Conservation (phyloP, 2,888 invertebrate genomes). For the Onthophagus sagittarius region DNA sequence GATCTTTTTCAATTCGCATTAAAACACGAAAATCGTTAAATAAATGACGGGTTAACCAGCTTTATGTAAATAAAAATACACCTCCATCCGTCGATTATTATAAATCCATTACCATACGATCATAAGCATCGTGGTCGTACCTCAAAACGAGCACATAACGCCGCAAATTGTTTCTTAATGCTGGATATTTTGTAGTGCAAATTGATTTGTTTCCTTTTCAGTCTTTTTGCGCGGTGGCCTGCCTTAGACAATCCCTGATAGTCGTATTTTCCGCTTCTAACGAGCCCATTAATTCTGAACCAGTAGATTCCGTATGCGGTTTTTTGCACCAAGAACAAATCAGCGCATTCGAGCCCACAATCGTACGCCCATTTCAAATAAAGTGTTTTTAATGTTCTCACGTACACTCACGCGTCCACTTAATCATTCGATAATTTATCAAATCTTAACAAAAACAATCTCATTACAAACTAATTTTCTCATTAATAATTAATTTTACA, state of each 20-base stretch:
- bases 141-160: not conserved
- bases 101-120: conserved; percentile 6
- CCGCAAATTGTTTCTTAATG: conserved; percentile 13
- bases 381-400: conserved; percentile 11
- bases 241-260: conserved; percentile 16
- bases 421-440: not conserved
- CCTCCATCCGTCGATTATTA: conserved; percentile 4
- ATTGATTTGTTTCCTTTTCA: conserved; percentile 12
- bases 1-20: not conserved
- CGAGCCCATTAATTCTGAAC: conserved; percentile 22
- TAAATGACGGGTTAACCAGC: not conserved
- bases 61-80: conserved; percentile 12
- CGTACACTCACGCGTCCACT: conserved; percentile 1
- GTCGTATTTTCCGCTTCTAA: conserved; percentile 19
- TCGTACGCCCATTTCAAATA: conserved; percentile 6
- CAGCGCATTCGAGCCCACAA: conserved; percentile 1
- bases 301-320: conserved; percentile 9
- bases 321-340: not conserved
- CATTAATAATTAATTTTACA: no score
- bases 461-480: no score
- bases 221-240: conserved; percentile 9
- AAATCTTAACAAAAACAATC: no score
- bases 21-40: not conserved
- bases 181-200: conserved; percentile 12
- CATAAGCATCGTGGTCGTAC: not conserved